Conservation (phyloP, 2,113 vertebrate genomes). For the Uria lomvia region DNA sequence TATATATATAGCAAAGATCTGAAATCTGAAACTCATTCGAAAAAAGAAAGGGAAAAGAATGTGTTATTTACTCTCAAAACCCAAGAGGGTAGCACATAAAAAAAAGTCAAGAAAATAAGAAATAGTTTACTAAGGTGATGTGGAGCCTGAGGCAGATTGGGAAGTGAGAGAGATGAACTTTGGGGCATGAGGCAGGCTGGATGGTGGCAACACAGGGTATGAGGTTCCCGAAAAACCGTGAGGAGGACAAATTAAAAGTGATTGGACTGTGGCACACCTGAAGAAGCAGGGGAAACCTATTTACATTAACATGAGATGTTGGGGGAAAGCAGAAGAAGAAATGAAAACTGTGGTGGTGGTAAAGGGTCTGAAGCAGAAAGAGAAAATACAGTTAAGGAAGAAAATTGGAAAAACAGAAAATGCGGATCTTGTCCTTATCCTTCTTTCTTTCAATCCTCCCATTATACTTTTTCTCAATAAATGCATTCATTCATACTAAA, state of each 20-base stretch:
- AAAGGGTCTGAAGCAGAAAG: neutral
- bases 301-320: neutral
- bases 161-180: neutral
- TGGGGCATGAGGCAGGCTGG: neutral
- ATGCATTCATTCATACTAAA: neutral
- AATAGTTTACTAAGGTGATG: neutral
- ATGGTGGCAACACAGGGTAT: neutral
- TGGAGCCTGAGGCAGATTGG: neutral
- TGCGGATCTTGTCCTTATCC: neutral
- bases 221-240: neutral
- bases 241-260: neutral
- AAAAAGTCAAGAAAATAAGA: neutral
- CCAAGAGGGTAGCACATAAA: neutral
- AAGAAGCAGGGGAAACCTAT: neutral
- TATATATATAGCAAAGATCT: neutral
- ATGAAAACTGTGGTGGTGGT: neutral
- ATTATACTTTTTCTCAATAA: neutral
- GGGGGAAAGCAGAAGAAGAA: neutral
- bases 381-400: neutral
- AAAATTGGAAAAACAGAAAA: neutral
- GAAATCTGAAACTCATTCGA: neutral
- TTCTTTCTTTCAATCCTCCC: neutral
- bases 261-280: neutral
- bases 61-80: neutral
- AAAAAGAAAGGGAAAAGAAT: neutral